Conservation (phyloP, 2,113 vertebrate genomes). For the Engraulis encrasicolus region DNA sequence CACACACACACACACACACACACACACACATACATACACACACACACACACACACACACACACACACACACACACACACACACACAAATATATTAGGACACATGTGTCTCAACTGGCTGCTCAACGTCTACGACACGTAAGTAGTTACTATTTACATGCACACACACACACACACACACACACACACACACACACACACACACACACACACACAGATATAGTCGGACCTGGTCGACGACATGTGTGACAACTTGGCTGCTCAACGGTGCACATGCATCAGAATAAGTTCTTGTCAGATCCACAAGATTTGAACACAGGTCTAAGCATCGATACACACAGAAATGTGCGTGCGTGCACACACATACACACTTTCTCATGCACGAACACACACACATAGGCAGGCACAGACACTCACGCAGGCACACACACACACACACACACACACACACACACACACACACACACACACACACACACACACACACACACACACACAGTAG, state of each 20-base stretch:
- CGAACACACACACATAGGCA: no score
- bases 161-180: slow-evolving; percentile 6
- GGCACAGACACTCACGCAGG: no score
- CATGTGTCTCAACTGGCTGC: slow-evolving; percentile 97
- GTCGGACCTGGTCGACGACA: neutral
- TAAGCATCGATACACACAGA: no score
- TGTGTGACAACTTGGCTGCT: neutral
- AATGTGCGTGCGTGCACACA: no score
- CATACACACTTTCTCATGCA: no score
- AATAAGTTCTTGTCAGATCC: no score
- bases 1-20: slow-evolving; percentile 14
- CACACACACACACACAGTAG: no score
- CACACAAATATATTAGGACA: slow-evolving; percentile 79
- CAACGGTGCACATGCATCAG: no score
- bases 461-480: no score
- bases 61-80: slow-evolving; percentile 63
- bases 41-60: neutral
- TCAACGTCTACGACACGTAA: slow-evolving; percentile 97
- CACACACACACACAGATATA: neutral
- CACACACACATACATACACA: neutral
- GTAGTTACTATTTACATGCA: neutral
- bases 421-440: no score
- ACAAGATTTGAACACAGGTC: no score
- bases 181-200: neutral
- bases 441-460: no score